Conservation (phyloP, 2,888 invertebrate species). For the Eurois occulta region DNA sequence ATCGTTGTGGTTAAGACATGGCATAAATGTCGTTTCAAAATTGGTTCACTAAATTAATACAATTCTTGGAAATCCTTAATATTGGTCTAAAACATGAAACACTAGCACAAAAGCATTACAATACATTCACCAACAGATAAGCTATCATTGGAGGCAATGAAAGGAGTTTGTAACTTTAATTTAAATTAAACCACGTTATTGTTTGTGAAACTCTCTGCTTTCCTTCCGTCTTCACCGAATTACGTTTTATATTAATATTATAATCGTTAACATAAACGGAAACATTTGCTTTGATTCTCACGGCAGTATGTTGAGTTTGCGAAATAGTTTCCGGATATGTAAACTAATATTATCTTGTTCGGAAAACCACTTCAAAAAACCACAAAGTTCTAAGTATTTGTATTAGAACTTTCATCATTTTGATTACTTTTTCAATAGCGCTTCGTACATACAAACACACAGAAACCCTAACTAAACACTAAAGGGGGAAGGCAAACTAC, state of each 20-base stretch:
- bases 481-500: neutral
- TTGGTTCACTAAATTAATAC: neutral
- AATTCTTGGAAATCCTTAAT: neutral
- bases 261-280: constrained; percentile 5
- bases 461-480: no score
- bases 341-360: neutral
- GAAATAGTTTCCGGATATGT: neutral
- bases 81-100: neutral
- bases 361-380: neutral
- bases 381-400: neutral
- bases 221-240: neutral
- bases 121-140: constrained; percentile 35
- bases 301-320: neutral
- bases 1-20: neutral
- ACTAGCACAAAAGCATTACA: constrained; percentile 7
- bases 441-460: neutral
- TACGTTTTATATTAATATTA: constrained; percentile 11
- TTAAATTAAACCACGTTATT: constrained; percentile 25
- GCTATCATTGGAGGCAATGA: neutral
- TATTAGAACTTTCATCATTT: neutral
- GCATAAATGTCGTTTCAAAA: neutral
- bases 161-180: constrained; percentile 50
- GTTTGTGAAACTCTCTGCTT: constrained; percentile 12
- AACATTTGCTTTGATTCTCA: constrained; percentile 14
- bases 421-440: neutral